Percentiles rank a stretch among this genome's conserved stretches.
These are phyloP conservation scores for Heliconius charithonia DNA, from an alignment of 2,888 invertebrate genomes.

Conservation along the genomic window DNA sequence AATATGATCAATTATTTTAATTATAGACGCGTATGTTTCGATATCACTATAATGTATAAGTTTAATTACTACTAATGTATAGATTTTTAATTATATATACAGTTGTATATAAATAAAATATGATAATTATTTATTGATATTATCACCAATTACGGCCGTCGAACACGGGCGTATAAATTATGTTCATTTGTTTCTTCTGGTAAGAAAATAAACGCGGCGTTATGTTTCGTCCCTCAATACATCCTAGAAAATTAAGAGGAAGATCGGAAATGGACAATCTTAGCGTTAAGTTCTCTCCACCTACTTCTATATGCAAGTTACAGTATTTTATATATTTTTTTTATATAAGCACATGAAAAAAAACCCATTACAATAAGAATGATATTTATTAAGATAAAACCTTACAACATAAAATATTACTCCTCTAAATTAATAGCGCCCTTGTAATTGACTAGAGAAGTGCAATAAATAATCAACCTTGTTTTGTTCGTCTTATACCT, in stretches of 20 bases:
- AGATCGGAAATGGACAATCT: background rate
- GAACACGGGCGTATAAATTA: too few relatives aligned
- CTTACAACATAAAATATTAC: conserved; percentile 56
- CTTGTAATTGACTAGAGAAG: conserved; percentile 75
- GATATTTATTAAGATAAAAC: conserved; percentile 7
- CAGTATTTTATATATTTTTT: background rate
- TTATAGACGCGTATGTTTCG: background rate
- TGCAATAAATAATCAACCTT: conserved; percentile 71
- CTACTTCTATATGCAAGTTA: too few relatives aligned
- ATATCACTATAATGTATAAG: background rate
- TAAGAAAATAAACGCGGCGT: background rate
- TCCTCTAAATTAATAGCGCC: conserved; percentile 74
- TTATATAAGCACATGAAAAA: background rate
- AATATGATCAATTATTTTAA: background rate
- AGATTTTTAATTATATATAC: background rate
- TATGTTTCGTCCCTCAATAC: background rate
- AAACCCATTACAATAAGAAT: background rate
- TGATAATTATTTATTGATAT: background rate
- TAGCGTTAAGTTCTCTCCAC: too few relatives aligned
- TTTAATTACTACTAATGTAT: background rate
- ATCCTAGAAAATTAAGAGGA: background rate
- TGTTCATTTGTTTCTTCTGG: background rate
- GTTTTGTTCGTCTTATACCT: conserved; percentile 50
- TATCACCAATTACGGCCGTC: background rate
- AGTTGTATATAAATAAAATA: background rate